Evolutionary conservation across 2,888 invertebrate species (phyloP), one percentile per base, ranked within the genome.

Genomic region (Caenorhabditis imperialis): DNA sequence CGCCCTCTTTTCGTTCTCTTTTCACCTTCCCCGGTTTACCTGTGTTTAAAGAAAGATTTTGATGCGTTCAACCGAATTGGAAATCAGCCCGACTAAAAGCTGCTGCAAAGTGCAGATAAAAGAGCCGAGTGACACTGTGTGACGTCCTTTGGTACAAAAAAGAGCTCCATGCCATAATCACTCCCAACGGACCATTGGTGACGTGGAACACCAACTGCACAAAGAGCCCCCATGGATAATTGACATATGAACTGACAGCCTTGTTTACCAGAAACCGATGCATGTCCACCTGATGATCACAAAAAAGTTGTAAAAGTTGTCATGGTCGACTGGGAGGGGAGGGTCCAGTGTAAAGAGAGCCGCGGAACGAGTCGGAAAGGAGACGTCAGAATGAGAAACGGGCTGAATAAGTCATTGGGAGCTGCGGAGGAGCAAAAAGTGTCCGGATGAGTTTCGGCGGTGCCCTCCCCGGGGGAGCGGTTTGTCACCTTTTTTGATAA

Each of bases 161-260:
- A n/a, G n/a, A n/a, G n/a, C n/a, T n/a, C n/a, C n/a, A n/a, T 18
- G 25, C 7, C 10, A 18, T 27, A 54, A 55, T 33, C 25, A 63
- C 54, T 63, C 63, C 63, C 54, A 22, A 38, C 50, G 35, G 62
- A 51, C 38, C 23, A 14, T 33, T 38, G 38, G 38, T 51, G 44
- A 42, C 51, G 42, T 42, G 40, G 48, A 47, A 38, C 16, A 38
- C 16, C 45, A 37, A 16, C 38, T 37, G 48, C 18, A 33, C 18
- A 55, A 37, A 44, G 30, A 30, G 30, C 30, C 30, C 30, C 30
- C 30, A 30, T 30, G 30, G 30, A 30, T 30, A 53, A 63, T 45
- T 63, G 62, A 63, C 62, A 63, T 30, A 30, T 63, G 61, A 62
- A 51, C 62, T 63, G 62, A 63, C 54, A 63, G 37, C 18, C 44